Evolutionary conservation across 2,113 vertebrate genomes (phyloP).

Genomic region (Tragelaphus buxtoni): DNA sequence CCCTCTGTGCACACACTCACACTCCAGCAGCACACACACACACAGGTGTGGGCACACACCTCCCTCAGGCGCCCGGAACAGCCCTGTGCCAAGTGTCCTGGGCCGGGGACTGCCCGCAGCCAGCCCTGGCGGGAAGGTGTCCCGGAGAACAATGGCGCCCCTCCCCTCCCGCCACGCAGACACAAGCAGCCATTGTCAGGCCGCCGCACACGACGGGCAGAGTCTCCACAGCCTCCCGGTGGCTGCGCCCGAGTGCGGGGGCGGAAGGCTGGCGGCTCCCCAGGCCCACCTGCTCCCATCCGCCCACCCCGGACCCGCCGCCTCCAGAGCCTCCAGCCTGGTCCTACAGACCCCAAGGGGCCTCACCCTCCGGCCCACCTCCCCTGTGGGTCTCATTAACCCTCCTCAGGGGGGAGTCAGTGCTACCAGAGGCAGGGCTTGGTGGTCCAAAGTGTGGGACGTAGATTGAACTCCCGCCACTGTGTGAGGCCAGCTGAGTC

Average conservation of each 20-base stretch:
- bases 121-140: neutral
- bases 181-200: constrained; percentile 49
- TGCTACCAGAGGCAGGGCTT: neutral
- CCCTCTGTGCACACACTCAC: neutral
- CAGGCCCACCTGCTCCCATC: neutral
- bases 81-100: neutral
- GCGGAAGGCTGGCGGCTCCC: neutral
- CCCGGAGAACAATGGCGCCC: neutral
- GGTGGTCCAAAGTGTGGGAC: neutral
- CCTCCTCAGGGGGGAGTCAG: neutral
- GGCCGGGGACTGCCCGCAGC: neutral
- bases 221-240: neutral
- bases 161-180: neutral
- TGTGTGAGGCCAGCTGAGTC: neutral
- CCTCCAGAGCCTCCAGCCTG: neutral
- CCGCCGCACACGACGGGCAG: fast-evolving
- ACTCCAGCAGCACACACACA: neutral
- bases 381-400: neutral
- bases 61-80: neutral
- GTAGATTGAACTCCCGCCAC: neutral
- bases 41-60: neutral
- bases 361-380: neutral
- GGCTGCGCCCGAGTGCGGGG: neutral
- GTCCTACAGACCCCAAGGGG: neutral
- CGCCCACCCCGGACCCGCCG: neutral